Evolutionary conservation across 2,888 invertebrate genomes (phyloP), one percentile per base, ranked within the genome.

Genomic region (Campoplex nolae): DNA sequence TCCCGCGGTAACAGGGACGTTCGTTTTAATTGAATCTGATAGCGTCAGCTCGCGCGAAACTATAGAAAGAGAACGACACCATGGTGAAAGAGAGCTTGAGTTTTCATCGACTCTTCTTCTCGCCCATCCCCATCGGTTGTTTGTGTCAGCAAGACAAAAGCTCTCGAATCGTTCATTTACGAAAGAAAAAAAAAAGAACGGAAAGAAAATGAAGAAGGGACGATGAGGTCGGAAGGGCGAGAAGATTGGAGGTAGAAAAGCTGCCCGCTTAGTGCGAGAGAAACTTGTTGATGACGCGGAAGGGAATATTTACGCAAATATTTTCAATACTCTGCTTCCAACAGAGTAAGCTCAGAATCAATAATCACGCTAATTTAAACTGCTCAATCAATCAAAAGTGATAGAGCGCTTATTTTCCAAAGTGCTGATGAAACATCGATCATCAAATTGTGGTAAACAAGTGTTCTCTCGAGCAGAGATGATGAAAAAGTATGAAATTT

Each of bases 21-120:
- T 87, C 83, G 86, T 89, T 88, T 89, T 89, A 89, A 89, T 89
- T 89, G 89, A 88, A 89, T 89, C 89, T 84, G 87, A 88, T 89
- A 88, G 68, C 85, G 80, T 81, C 80, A 84, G 71, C 86, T 85
- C 86, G 86, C 84, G 88, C 86, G 86, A 88, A 83, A 82, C 86
- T 87, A 62, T 62, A 85, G 78, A 84, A 80, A 71, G 71, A 85
- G 83, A 87, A 77, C 83, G 84, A 84, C 80, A 83, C 74, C 65
- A 70, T 74, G 74, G 62, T 42, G 23, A 84, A 84, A 86, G 83
- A 86, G 83, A 77, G 77, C 68, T 81, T 77, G 67, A 45, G 74
- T 74, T 78, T 81, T 82, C 77, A 58, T 75, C 79, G 84, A 80
- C 70, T 68, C 74, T 51, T 42, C 68, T 74, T 28, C 38, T 38